These are phyloP conservation scores for Atta texana DNA, from an alignment of 1,140 invertebrate species.

Conservation along the genomic window DNA sequence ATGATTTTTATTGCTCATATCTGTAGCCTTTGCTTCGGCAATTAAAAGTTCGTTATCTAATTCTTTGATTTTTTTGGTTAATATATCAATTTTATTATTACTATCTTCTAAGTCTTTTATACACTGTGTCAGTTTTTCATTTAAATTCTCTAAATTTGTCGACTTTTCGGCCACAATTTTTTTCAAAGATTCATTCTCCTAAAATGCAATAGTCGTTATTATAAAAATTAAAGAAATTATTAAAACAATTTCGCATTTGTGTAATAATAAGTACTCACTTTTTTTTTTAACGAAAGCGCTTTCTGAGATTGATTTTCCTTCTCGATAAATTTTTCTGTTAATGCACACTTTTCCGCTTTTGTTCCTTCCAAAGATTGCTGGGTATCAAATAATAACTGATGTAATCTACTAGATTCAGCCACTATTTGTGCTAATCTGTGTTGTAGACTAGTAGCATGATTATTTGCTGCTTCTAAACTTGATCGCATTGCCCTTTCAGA, in stretches of 20 bases:
- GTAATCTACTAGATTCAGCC: constrained; percentile 85
- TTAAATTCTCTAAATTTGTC: constrained; percentile 64
- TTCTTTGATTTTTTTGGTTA: constrained; percentile 74
- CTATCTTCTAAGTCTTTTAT: constrained; percentile 74
- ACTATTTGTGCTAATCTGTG: constrained; percentile 85
- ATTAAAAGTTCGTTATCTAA: constrained; percentile 65
- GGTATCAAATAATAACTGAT: constrained; percentile 86
- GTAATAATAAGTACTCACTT: constrained; percentile 68
- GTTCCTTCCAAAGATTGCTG: constrained; percentile 86
- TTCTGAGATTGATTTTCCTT: constrained; percentile 76
- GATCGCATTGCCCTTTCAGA: constrained; percentile 85
- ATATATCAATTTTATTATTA: constrained; percentile 71
- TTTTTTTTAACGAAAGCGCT: constrained; percentile 67
- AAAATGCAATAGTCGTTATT: constrained; percentile 16
- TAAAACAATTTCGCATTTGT: constrained; percentile 26
- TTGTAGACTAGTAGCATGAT: constrained; percentile 85
- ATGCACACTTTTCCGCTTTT: constrained; percentile 79
- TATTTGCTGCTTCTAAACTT: constrained; percentile 86
- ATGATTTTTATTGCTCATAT: constrained; percentile 73
- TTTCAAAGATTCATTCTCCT: constrained; percentile 80
- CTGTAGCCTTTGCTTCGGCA: constrained; percentile 63
- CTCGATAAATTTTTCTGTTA: constrained; percentile 73
- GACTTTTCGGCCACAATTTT: constrained; percentile 80
- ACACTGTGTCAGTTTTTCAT: constrained; percentile 49
- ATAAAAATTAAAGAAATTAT: constrained; percentile 14